Evolutionary conservation across 2,797 vertebrate species (phyloP).

Genomic region (Odontamblyopus lacepedii): DNA sequence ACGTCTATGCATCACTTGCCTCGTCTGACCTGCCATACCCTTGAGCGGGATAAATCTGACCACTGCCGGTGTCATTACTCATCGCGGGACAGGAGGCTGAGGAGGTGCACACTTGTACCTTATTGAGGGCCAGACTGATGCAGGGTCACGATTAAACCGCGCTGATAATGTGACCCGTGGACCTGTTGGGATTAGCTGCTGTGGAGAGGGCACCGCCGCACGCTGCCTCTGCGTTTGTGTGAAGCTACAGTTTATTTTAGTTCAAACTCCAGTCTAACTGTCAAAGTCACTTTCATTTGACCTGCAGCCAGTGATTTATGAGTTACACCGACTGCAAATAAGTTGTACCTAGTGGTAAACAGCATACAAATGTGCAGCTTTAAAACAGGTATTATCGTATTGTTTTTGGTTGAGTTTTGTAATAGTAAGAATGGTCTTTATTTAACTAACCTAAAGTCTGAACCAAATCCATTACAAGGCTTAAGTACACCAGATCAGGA

Average conservation of each 20-base stretch:
- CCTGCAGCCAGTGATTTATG: slow-evolving; percentile 5
- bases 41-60: slow-evolving; percentile 51
- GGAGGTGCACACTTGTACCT: slow-evolving; percentile 23
- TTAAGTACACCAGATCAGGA: background rate
- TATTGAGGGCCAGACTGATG: slow-evolving; percentile 53
- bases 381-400: background rate
- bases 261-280: background rate
- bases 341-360: background rate
- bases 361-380: background rate
- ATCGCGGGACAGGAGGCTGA: slow-evolving; percentile 45
- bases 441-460: background rate
- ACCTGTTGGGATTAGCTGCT: slow-evolving; percentile 51
- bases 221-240: background rate
- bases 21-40: slow-evolving; percentile 34
- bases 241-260: slow-evolving; percentile 14
- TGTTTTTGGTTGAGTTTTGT: background rate
- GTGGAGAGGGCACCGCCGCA: slow-evolving; percentile 11
- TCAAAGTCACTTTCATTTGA: slow-evolving; percentile 12
- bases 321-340: background rate
- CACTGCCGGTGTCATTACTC: slow-evolving; percentile 44
- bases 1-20: slow-evolving; percentile 39
- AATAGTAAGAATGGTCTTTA: background rate
- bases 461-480: background rate
- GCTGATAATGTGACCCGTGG: slow-evolving; percentile 46
- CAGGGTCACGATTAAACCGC: slow-evolving; percentile 54